Base-by-base conservation (phyloP, 2,797 vertebrate species). In the Hippopotamyrus pictus region DNA sequence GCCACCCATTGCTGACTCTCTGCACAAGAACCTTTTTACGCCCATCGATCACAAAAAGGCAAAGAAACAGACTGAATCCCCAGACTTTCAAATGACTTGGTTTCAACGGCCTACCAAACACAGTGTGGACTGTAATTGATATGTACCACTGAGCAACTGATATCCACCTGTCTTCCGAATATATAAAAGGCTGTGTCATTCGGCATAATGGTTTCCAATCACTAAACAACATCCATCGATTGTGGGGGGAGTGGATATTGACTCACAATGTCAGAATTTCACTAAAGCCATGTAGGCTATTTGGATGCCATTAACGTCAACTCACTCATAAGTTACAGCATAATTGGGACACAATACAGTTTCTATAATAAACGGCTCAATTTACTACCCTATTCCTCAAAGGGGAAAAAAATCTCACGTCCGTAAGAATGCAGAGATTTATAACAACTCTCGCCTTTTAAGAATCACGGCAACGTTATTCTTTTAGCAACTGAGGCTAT, bases 261-360 rank as follows among this genome's bases (percentile, higher is more conserved):
- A 96, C 95, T 95, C 93, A 91, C 91, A 94, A 94, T 92, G 94
- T 93, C 92, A 89, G 91, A 93, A 91, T 92, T 92, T 93, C 93
- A 93, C 91, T 87, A 90, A 89, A 65, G 91, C 92, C 91, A 86
- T 93, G 93, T 94, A 91, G 92, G 89, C 92, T 92, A 89, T 93
- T 95, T 92, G 93, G 90, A 92, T 50, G 92, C 93, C 91, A 90
- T 94, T 93, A 93, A 33, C 89, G 57, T 44, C 88, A 7, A 76
- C 90, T 90, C 19, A 89, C 89, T 93, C 93, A 92, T 95, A 94
- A 95, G 91, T 95, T 93, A 94, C 88, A 88, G 89, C 69, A 3
- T 92, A 93, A 95, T 92, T 90, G 88, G 91, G 65, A 89, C 86
- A 86, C 48, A 37, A 51, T 69, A 82, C 57, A 89, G 54, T 89